Percentiles rank a stretch among this genome's conserved stretches.
Evolutionary conservation across 2,113 vertebrate genomes (phyloP).

Genomic region (Pteronura brasiliensis): DNA sequence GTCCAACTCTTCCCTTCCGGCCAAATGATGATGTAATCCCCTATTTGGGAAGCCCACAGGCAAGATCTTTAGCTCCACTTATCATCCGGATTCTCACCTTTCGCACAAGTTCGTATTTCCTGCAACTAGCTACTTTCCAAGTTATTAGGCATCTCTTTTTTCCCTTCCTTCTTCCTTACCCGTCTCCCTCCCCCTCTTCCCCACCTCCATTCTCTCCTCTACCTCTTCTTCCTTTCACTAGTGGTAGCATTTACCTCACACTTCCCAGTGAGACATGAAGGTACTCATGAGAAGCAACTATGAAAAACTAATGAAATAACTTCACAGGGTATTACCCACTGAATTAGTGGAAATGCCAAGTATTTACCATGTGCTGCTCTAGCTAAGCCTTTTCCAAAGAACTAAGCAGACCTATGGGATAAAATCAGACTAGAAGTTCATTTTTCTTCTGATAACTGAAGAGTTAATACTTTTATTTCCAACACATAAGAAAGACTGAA

Average conservation of each 20-base stretch:
- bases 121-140: neutral
- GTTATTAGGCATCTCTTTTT: neutral
- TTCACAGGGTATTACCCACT: neutral
- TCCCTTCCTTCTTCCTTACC: neutral
- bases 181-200: too few relatives aligned
- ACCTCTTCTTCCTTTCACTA: neutral
- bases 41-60: neutral
- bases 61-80: neutral
- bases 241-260: neutral
- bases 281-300: neutral
- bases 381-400: neutral
- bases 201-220: neutral
- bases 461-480: conserved; percentile 24
- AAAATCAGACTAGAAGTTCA: neutral
- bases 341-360: neutral
- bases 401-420: neutral
- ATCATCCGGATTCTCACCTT: neutral
- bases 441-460: neutral
- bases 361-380: neutral
- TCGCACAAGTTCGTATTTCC: neutral
- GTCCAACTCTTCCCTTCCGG: neutral
- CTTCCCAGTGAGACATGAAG: neutral
- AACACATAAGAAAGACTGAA: neutral
- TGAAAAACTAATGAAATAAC: neutral
- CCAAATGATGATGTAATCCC: neutral